Evolutionary conservation across 2,888 invertebrate genomes (phyloP), one percentile per base, ranked within the genome.

Genomic region (Cosmopolites sordidus): DNA sequence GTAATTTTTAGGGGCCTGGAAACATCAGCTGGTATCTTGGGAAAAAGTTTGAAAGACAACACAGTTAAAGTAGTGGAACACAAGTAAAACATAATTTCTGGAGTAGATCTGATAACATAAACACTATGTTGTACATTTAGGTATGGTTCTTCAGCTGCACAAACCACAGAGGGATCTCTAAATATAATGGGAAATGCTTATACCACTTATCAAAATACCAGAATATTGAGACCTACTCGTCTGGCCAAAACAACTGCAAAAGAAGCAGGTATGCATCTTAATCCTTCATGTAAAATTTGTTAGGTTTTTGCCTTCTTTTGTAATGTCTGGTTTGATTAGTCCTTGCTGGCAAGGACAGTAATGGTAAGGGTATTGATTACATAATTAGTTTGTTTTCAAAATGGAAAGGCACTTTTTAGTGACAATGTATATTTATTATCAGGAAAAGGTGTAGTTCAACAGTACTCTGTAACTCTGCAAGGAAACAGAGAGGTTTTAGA

Each of bases 11-110:
- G 80, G 62, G 83, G 87, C 1, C 71, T 89, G 33, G 88, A 89
- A 65, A 76, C 79, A 43, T 87, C 88, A 0, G 87, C 87, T 1
- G 77, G 78, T 51, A 81, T 82, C 43, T 69, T 89, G 44, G 87
- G 84, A 6, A 71, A 66, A 29, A 81, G 75, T 65, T 69, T 89
- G 16, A 81, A 86, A 44, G 76, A 84, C 60, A 87, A 89, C 70
- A 88, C 88, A 0, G 87, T 88, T 0, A 79, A 81, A 65, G 79
- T 88, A 48, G 86, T 89, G 37, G 76, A 83, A 62, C 82, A 89
- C 67, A 87, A 83, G 87, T 88, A 75, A 73, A 77, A 69, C 42
- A 16, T 6, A 1, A 12, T 50, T 27, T 11, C 33, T 18, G 16
- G 30, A 11, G 17, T 43, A 42, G 17, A 42, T 9, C 16, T 39